A percentile compares a stretch with the other conserved stretches of the same genome.
Conservation (phyloP, 2,113 vertebrate species). For the Perca schrenkii region DNA sequence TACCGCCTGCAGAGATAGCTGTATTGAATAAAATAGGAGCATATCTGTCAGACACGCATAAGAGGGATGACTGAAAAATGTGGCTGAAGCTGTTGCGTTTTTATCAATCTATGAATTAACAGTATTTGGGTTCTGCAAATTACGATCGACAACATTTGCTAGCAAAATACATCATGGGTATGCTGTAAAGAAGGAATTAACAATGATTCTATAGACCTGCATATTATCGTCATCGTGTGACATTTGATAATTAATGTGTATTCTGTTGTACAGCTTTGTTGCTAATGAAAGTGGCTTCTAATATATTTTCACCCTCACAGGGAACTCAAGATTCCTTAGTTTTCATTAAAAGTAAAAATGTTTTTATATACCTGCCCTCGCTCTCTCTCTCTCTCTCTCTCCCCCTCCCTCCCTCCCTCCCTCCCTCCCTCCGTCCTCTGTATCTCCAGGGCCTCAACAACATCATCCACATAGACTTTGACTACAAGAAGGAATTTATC, state of each 20-base stretch:
- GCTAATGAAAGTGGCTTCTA: not conserved
- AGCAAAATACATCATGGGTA: not conserved
- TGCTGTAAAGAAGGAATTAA: not conserved
- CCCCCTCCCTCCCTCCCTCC: not conserved
- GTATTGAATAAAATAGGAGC: not conserved
- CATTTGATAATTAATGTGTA: not conserved
- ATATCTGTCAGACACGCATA: not conserved
- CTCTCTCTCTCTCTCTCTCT: too few species aligned
- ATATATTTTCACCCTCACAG: not conserved
- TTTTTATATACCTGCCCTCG: not conserved
- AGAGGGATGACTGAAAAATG: not conserved
- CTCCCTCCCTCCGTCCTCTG: not conserved
- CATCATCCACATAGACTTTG: conserved; percentile 97
- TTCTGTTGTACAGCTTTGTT: not conserved
- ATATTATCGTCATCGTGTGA: not conserved
- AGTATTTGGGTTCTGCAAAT: not conserved
- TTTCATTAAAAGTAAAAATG: not conserved
- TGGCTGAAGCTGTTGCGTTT: not conserved
- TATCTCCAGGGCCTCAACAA: conserved; percentile 94
- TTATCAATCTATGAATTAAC: not conserved
- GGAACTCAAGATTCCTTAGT: not conserved
- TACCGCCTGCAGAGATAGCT: not conserved
- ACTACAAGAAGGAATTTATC: conserved; percentile 97
- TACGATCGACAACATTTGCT: not conserved
- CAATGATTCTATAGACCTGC: not conserved